phyloP scores from a whole-genome alignment of 2,797 vertebrate genomes.

The Cuniculus paca region DNA sequence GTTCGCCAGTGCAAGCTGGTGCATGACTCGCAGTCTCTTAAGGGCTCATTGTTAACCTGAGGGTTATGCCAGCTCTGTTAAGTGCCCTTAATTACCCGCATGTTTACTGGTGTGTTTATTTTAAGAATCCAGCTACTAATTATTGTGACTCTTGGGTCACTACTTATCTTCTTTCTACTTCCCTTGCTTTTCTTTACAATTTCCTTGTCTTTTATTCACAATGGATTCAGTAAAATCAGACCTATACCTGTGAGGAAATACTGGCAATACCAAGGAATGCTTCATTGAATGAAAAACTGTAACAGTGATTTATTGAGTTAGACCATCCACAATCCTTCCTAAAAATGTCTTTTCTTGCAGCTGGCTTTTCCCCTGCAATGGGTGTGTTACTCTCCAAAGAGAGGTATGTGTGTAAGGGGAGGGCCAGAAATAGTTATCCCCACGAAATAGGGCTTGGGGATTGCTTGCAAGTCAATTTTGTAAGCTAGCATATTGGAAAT shows the following conservation, averaged over 20 bases:
- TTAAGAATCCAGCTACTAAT: slow-evolving; percentile 71
- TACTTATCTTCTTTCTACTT: slow-evolving; percentile 19
- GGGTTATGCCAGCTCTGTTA: slow-evolving; percentile 43
- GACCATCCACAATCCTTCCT: background rate
- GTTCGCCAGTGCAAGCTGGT: slow-evolving; percentile 49
- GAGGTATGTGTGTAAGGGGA: background rate
- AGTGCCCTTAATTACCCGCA: slow-evolving; percentile 66
- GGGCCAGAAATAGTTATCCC: background rate
- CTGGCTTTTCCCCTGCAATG: slow-evolving; percentile 18
- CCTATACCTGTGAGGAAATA: slow-evolving; percentile 15
- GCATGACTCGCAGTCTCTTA: slow-evolving; percentile 46
- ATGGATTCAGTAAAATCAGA: background rate
- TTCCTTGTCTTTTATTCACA: slow-evolving; percentile 52
- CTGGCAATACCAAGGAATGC: background rate
- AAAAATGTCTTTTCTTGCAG: background rate
- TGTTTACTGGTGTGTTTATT: slow-evolving; percentile 68
- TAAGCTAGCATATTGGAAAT: slow-evolving; percentile 48
- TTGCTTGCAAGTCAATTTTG: slow-evolving; percentile 4
- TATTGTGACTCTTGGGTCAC: slow-evolving; percentile 49
- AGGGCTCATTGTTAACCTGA: slow-evolving; percentile 60
- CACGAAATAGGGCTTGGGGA: background rate
- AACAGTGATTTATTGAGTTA: background rate
- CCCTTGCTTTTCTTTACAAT: slow-evolving; percentile 34
- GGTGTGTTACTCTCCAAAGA: background rate
- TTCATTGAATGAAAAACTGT: slow-evolving; percentile 6